A percentile compares a stretch with the other conserved stretches of the same genome.
phyloP scores from a whole-genome alignment of 2,113 vertebrate genomes.

The Nanorana parkeri region DNA sequence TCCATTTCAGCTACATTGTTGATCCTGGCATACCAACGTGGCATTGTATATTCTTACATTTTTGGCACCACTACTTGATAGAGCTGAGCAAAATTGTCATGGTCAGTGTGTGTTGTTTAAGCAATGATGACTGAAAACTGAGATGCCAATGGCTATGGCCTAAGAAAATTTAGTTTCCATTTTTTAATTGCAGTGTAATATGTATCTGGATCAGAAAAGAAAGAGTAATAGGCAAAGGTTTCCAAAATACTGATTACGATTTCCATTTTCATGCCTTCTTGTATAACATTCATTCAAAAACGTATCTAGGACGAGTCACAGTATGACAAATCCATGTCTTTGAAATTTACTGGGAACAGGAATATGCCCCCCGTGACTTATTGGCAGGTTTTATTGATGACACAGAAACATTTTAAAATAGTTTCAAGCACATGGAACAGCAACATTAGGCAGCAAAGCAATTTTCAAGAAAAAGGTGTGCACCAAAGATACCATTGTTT shows the following conservation, averaged over 20 bases:
- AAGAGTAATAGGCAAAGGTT: conserved; percentile 3
- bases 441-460: conserved; percentile 1
- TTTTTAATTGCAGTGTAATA: neutral
- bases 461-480: conserved; percentile 3
- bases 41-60: too few species aligned
- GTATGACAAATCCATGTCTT: conserved; percentile 29
- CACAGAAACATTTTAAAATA: conserved; percentile 26
- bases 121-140: too few species aligned
- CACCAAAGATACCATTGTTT: neutral
- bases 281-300: conserved; percentile 4
- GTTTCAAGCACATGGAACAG: neutral
- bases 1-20: too few species aligned
- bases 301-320: conserved; percentile 40
- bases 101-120: too few species aligned
- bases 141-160: too few species aligned
- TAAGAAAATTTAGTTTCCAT: neutral
- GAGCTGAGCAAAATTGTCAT: too few species aligned
- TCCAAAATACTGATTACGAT: conserved; percentile 17
- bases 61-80: too few species aligned
- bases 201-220: neutral
- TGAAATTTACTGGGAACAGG: conserved; percentile 12
- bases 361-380: conserved; percentile 21
- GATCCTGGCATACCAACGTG: too few species aligned
- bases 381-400: conserved; percentile 25
- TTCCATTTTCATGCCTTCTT: conserved; percentile 13